Conservation (phyloP, 2,888 invertebrate genomes). For the Zaprionus obscuricornis region DNA sequence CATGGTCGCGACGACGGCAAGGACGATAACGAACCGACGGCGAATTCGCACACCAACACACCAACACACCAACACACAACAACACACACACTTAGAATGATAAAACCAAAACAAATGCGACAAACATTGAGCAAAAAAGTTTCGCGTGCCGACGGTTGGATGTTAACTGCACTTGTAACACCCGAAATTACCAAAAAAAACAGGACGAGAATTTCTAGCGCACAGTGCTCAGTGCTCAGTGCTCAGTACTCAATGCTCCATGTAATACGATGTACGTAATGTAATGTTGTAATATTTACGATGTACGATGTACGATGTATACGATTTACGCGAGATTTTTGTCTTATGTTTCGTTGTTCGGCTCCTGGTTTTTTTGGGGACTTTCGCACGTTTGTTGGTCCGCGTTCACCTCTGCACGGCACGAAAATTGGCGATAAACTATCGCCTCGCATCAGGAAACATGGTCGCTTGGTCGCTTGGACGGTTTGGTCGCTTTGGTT, state of each 20-base stretch:
- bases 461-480: conserved; percentile 74
- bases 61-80: background rate
- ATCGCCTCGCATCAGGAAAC: conserved; percentile 83
- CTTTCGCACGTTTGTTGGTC: conserved; percentile 79
- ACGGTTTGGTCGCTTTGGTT: conserved; percentile 51
- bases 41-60: conserved; percentile 38
- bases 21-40: conserved; percentile 44
- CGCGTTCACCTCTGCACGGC: conserved; percentile 84
- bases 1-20: conserved; percentile 57
- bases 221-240: no score
- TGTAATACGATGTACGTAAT: no score
- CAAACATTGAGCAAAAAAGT: background rate
- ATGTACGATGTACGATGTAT: no score
- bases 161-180: no score
- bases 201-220: no score
- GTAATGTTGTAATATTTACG: no score
- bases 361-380: conserved; percentile 30
- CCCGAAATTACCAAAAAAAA: no score
- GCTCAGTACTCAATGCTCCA: no score
- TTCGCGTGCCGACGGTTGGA: conserved; percentile 24
- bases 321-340: no score
- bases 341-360: conserved; percentile 2
- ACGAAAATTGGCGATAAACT: conserved; percentile 84
- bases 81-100: background rate
- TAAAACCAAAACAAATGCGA: background rate